Evolutionary conservation across 2,113 vertebrate species (phyloP).

Genomic region (Zosterops hypoxanthus): DNA sequence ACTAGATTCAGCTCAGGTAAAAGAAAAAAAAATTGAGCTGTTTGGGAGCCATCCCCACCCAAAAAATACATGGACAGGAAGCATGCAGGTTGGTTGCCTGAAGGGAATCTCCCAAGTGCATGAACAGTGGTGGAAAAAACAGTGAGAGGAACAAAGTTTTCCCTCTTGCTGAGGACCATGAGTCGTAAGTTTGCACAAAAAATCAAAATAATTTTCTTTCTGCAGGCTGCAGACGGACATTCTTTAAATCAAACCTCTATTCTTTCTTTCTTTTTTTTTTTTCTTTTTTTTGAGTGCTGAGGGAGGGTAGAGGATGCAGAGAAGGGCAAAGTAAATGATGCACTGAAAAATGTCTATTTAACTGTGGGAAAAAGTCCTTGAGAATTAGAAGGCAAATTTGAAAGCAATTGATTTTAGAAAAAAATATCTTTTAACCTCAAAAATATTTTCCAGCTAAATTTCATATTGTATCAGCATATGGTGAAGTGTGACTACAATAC

Average conservation of each 20-base stretch:
- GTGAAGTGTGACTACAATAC: background rate
- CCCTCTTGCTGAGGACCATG: background rate
- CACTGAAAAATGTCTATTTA: background rate
- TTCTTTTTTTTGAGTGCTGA: background rate
- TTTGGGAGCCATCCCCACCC: background rate
- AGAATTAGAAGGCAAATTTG: background rate
- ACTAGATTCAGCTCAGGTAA: background rate
- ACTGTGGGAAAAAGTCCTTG: background rate
- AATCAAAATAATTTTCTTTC: background rate
- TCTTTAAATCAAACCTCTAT: background rate
- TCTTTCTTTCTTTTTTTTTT: background rate
- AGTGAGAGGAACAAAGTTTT: background rate
- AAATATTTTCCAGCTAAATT: background rate
- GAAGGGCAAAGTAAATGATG: background rate
- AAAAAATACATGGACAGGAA: background rate
- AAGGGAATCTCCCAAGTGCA: background rate
- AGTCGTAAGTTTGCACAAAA: constrained; percentile 3
- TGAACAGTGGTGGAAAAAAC: background rate
- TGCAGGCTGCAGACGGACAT: background rate
- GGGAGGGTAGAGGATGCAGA: background rate
- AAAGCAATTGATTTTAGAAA: background rate
- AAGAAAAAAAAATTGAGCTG: background rate
- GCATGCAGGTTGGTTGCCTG: background rate
- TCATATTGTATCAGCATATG: background rate
- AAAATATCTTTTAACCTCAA: background rate